These are phyloP conservation scores for Anabacerthia variegaticeps DNA, from an alignment of 2,797 vertebrate species.

Conservation along the genomic window DNA sequence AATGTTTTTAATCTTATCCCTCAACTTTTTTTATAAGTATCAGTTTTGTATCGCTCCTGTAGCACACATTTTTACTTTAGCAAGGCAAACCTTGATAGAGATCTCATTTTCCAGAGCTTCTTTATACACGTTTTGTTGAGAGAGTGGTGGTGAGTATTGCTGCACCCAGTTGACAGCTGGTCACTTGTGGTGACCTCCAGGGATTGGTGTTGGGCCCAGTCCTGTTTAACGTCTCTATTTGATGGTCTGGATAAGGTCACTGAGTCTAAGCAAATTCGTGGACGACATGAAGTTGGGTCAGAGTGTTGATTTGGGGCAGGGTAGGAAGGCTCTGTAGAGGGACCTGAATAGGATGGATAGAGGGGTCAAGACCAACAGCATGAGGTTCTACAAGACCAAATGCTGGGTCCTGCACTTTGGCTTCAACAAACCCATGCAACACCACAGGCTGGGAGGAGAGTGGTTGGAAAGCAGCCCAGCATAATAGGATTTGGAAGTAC, in stretches of 20 bases:
- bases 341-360: neutral
- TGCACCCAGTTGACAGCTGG: neutral
- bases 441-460: neutral
- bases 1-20: neutral
- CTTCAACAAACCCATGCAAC: neutral
- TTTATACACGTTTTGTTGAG: neutral
- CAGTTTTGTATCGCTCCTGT: neutral
- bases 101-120: neutral
- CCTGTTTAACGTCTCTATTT: neutral
- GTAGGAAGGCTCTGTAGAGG: neutral
- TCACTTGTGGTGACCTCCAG: too few species aligned
- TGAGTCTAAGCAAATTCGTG: neutral
- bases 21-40: neutral
- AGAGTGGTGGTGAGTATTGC: neutral
- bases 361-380: neutral
- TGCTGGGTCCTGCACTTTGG: too few species aligned
- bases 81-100: neutral
- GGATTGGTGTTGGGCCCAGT: neutral
- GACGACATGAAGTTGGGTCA: neutral
- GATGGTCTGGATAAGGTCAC: neutral
- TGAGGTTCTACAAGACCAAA: neutral
- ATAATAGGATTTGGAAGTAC: fast-evolving
- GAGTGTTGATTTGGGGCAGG: neutral
- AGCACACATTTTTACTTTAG: neutral
- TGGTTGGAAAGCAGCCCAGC: fast-evolving